These are phyloP conservation scores for Minunthozetes semirufus DNA, from an alignment of 2,888 invertebrate genomes.

Conservation along the genomic window DNA sequence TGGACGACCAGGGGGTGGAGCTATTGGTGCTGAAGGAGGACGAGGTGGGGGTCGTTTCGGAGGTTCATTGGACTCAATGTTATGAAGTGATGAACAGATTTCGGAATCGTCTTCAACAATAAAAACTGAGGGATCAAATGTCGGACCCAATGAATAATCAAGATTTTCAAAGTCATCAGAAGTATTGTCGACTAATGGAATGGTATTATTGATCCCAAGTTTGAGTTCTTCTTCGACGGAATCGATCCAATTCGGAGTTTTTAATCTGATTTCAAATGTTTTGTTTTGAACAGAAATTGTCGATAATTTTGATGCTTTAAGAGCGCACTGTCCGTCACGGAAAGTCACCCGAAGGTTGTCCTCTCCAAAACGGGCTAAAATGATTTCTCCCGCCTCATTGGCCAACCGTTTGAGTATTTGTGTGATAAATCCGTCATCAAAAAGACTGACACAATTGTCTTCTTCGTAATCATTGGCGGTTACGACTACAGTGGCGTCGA, in stretches of 20 bases:
- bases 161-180: conserved; percentile 21
- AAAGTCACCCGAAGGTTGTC: conserved; percentile 87
- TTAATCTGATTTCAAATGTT: conserved; percentile 57
- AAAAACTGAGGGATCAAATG: conserved; percentile 26
- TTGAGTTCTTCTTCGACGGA: conserved; percentile 73
- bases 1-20: conserved; percentile 41
- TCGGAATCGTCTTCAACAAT: conserved; percentile 36
- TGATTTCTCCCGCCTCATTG: conserved; percentile 73
- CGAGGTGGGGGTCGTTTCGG: conserved; percentile 33
- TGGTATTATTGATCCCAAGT: conserved; percentile 74
- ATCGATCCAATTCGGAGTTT: conserved; percentile 76
- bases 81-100: conserved; percentile 42
- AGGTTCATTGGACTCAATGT: conserved; percentile 26
- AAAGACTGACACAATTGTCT: conserved; percentile 52
- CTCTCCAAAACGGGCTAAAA: conserved; percentile 76
- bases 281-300: conserved; percentile 45
- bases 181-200: conserved; percentile 46
- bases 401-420: conserved; percentile 70
- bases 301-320: conserved; percentile 53
- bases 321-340: conserved; percentile 76
- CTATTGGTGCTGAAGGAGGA: conserved; percentile 30
- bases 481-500: conserved; percentile 86
- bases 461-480: conserved; percentile 49
- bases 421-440: conserved; percentile 73
- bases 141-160: not conserved